Evolutionary conservation across 2,113 vertebrate species (phyloP).

Genomic region (Isurus oxyrinchus): DNA sequence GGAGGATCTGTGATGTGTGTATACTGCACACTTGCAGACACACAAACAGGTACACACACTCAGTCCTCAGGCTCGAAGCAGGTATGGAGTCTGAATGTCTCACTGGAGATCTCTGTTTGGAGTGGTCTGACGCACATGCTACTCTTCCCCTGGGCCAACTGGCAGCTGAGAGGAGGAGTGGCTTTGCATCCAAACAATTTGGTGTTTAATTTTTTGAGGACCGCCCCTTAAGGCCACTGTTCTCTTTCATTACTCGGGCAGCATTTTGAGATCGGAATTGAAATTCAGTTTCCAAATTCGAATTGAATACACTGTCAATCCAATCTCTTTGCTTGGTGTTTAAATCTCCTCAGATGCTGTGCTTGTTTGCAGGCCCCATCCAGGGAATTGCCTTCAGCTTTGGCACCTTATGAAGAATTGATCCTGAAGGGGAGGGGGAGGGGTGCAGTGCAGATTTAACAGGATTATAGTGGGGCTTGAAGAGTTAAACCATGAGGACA

Average conservation of each 20-base stretch:
- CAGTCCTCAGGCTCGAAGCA: background rate
- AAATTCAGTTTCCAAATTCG: background rate
- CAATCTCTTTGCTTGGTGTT: background rate
- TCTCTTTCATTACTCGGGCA: background rate
- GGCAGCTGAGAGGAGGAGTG: background rate
- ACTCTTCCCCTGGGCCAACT: background rate
- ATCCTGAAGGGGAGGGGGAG: background rate
- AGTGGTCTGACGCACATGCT: background rate
- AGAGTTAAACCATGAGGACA: background rate
- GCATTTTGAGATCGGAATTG: background rate
- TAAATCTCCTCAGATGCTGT: background rate
- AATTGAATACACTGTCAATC: background rate
- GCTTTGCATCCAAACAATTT: background rate
- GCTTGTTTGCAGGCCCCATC: background rate
- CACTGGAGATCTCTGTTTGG: background rate
- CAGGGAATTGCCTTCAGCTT: background rate
- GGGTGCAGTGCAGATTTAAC: background rate
- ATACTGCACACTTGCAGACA: background rate
- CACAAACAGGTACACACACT: background rate
- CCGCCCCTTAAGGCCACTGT: background rate
- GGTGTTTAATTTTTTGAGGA: background rate
- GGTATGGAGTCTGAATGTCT: background rate
- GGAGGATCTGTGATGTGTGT: background rate
- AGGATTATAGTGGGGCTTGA: background rate
- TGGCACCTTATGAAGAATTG: background rate